Percentiles rank a stretch among this genome's conserved stretches.
phyloP scores from a whole-genome alignment of 2,113 vertebrate species.

The Casuarius casuarius region DNA sequence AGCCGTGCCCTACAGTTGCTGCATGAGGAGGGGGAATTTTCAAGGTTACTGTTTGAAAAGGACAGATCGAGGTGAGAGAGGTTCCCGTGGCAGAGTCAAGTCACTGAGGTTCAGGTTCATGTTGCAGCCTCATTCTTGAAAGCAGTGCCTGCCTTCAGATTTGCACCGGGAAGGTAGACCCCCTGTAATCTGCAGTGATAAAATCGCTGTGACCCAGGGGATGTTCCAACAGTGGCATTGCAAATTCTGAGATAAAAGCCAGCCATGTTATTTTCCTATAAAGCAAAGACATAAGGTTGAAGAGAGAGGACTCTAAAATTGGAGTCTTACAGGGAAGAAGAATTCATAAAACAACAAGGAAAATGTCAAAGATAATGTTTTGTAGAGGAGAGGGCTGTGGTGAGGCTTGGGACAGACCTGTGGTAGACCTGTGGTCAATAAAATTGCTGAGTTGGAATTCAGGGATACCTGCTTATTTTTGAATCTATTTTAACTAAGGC shows the following conservation, averaged over 20 bases:
- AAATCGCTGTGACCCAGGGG: neutral
- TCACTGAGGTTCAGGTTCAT: accelerated
- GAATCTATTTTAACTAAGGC: neutral
- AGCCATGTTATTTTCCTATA: neutral
- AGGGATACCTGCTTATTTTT: neutral
- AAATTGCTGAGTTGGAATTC: neutral
- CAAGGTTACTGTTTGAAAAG: neutral
- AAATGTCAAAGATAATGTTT: neutral
- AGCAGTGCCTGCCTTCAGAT: neutral
- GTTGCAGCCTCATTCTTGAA: accelerated
- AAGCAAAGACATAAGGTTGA: neutral
- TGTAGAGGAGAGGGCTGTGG: neutral
- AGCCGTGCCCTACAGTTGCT: accelerated
- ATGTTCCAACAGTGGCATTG: neutral
- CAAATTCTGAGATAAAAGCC: neutral
- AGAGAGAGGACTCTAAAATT: neutral
- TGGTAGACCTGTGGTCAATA: neutral
- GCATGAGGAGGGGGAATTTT: neutral
- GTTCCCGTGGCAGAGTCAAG: neutral
- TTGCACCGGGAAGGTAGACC: neutral
- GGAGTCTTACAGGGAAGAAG: neutral
- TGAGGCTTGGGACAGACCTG: neutral
- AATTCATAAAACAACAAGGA: neutral
- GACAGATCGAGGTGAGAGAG: neutral
- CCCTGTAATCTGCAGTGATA: neutral